Evolutionary conservation across 2,113 vertebrate genomes (phyloP).

Genomic region (Murina feae): DNA sequence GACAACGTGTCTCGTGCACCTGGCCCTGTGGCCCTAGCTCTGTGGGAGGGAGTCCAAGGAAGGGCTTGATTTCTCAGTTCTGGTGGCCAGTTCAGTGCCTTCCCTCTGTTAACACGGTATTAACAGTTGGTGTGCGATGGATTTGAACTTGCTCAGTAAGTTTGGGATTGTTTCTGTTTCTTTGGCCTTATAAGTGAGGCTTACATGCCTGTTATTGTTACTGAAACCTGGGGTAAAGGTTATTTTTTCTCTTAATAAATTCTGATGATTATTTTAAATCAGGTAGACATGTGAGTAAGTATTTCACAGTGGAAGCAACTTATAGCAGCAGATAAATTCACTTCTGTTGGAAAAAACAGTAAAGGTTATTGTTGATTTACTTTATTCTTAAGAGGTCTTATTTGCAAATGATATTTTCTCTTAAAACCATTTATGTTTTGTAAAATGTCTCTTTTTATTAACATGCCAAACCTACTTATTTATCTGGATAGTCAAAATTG

Average conservation of each 20-base stretch:
- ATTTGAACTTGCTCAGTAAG: constrained; percentile 34
- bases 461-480: constrained; percentile 11
- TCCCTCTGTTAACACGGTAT: not conserved
- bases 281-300: constrained; percentile 14
- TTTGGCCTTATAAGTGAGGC: constrained; percentile 25
- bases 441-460: constrained; percentile 22
- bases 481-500: constrained; percentile 27
- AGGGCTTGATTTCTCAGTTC: constrained; percentile 28
- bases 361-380: constrained; percentile 19
- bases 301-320: constrained; percentile 23
- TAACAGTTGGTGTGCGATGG: not conserved
- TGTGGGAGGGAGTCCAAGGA: not conserved
- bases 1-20: constrained; percentile 63
- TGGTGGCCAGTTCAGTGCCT: constrained; percentile 1
- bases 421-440: not conserved
- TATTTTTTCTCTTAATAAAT: constrained; percentile 48
- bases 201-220: constrained; percentile 17
- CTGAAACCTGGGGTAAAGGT: constrained; percentile 11
- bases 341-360: constrained; percentile 16
- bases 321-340: constrained; percentile 12
- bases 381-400: constrained; percentile 33
- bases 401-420: constrained; percentile 32
- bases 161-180: constrained; percentile 9
- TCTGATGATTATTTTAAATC: constrained; percentile 36
- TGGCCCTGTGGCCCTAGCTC: not conserved